Conservation (phyloP, 2,113 vertebrate genomes). For the Clarias batrachus region DNA sequence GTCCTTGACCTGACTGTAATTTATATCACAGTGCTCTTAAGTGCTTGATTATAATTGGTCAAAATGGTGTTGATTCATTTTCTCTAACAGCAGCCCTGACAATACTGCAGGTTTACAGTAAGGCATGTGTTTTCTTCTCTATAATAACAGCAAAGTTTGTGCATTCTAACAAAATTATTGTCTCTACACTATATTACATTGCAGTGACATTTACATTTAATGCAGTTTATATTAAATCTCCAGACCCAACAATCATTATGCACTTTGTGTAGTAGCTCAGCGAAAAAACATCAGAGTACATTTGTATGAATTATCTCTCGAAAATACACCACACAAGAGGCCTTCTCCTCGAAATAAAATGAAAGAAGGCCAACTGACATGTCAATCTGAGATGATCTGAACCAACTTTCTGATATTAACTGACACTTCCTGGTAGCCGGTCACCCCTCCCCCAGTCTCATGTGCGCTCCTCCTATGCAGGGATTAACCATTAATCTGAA, state of each 20-base stretch:
- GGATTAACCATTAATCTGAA: background rate
- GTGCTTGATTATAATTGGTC: background rate
- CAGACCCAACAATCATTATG: background rate
- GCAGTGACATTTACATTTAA: background rate
- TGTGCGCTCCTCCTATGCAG: background rate
- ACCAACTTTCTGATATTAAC: background rate
- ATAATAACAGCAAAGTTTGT: background rate
- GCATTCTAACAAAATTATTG: background rate
- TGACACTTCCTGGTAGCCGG: background rate
- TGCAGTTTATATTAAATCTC: background rate
- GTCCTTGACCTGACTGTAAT: background rate
- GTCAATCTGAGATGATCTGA: background rate
- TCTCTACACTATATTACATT: background rate
- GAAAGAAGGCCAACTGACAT: background rate
- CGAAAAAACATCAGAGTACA: background rate
- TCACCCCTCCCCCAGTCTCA: background rate
- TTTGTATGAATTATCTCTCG: background rate
- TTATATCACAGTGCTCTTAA: background rate
- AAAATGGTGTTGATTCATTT: background rate
- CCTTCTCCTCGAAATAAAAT: background rate
- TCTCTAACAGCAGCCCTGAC: background rate
- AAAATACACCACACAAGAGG: background rate
- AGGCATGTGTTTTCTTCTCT: background rate
- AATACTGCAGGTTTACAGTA: background rate
- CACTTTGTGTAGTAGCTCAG: background rate